A percentile compares a stretch with the other conserved stretches of the same genome.
These are phyloP conservation scores for Polyodon spathula DNA, from an alignment of 2,113 vertebrate species.

Conservation along the genomic window DNA sequence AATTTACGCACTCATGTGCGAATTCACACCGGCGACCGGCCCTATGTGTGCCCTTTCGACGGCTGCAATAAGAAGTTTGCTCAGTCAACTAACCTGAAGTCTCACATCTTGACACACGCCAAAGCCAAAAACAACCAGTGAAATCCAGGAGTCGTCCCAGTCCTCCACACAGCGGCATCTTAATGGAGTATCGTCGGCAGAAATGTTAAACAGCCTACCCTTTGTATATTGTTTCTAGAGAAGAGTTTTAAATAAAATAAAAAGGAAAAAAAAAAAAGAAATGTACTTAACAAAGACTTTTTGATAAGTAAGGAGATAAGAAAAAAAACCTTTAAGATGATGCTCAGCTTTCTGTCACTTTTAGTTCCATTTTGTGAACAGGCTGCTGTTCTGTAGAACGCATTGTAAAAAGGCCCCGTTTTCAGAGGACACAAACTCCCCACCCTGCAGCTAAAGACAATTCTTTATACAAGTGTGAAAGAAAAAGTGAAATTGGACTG, in stretches of 20 bases:
- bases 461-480: conserved; percentile 79
- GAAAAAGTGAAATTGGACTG: conserved; percentile 59
- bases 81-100: conserved; percentile 98
- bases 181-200: conserved; percentile 58
- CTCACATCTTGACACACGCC: conserved; percentile 98
- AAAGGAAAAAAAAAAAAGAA: conserved; percentile 66
- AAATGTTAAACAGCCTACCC: conserved; percentile 59
- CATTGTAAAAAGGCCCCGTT: conserved; percentile 49
- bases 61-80: conserved; percentile 99
- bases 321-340: conserved; percentile 62
- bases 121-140: conserved; percentile 99
- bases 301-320: conserved; percentile 78
- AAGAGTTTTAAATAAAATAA: conserved; percentile 80
- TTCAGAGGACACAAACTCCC: conserved; percentile 63
- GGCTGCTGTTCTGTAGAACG: conserved; percentile 62
- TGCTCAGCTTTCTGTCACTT: conserved; percentile 62
- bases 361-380: conserved; percentile 69
- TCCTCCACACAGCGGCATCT: conserved; percentile 52
- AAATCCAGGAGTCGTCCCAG: conserved; percentile 47
- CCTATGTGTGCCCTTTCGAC: conserved; percentile 95
- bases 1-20: conserved; percentile 97
- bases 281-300: conserved; percentile 52
- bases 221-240: conserved; percentile 89
- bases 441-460: conserved; percentile 74
- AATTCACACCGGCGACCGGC: conserved; percentile 97